Evolutionary conservation across 2,797 vertebrate genomes (phyloP), one percentile per base, ranked within the genome.

Genomic region (Ceryle rudis): DNA sequence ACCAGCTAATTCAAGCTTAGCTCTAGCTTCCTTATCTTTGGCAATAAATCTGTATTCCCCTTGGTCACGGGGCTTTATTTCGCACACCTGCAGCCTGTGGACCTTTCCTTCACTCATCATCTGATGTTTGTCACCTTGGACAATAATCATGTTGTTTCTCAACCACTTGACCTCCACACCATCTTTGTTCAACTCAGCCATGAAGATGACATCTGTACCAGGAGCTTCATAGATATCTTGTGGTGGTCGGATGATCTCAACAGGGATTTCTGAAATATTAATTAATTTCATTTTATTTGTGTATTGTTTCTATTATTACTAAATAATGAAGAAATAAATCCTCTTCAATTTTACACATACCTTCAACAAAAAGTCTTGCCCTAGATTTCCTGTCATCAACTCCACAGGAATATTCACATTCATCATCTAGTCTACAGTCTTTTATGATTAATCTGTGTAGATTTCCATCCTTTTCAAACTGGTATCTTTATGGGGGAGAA

Each of bases 21-120:
- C 99, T 98, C 98, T 99, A 81, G 99, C 99, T 72, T 99, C 99
- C 97, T 99, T 99, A 97, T 99, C 99, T 97, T 99, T 99, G 94
- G 98, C 99, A n/a, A 99, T 98, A 95, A 99, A 98, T 97, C 99
- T 98, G 97, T 99, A 99, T 97, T 99, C 99, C 14, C 99, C 99
- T 97, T 99, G 99, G 95, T 99, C 99, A 73, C 99, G 98, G 23
- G 99, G 99, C 90, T 98, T 98, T 97, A 99, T 99, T 79, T 99
- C 99, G 67, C 99, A 99, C 64, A 99, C 98, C 96, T 99, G 99
- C 72, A 99, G 98, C 61, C 99, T 98, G 97, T 99, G 99, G 61
- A 99, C 94, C 92, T 99, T 99, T 72, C 99, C 99, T 97, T 99
- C 99, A 66, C 99, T 99, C 99, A 99, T 99, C 99, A 99, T 99